Base-by-base conservation (phyloP, 1,140 invertebrate species). In the Tetragonula clypearis region DNA sequence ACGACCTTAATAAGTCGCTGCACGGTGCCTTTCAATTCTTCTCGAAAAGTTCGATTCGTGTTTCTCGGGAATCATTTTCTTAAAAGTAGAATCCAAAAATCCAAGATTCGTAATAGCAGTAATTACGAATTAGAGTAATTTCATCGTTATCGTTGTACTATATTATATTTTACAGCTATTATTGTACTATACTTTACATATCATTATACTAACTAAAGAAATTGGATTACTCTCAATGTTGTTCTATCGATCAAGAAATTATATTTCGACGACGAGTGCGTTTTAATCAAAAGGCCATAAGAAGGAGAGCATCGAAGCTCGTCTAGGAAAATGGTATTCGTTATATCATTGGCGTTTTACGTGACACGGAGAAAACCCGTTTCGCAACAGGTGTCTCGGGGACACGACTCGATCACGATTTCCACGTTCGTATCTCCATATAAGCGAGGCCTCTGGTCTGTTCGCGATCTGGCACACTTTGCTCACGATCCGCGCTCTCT, bases 381-480 rank as follows among this genome's bases (percentile, higher is more conserved):
- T 84, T 79, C 62, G 83, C 78, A 81, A 88, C 87, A 88, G 83
- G 87, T 88, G 87, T 85, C 75, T 66, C 68, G 87, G 62, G 83
- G 82, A 84, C 77, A 73, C 58, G 76, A 55, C 71, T 58, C 76
- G 83, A 88, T 88, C 83, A 73, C 69, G 75, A 88, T 88, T 86
- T 86, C 77, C 73, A 81, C 81, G 74, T 86, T 84, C 73, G 76
- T 74, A 76, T 66, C 60, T 80, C 65, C 79, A 85, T 89, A 87
- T 77, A 88, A 89, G 87, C 79, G 80, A 30, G 76, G 55, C 49
- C 41, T 65, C 72, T 66, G 35, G 60, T 55, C 68, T 41, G 60
- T 80, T 79, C 68, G 55, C 53, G 62, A 88, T 78, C 58, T 88
- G 88, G 85, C 88, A 89, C 55, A 89, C 84, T 89, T 89, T 79